phyloP scores from a whole-genome alignment of 2,888 invertebrate species.

The Blera fallax region DNA sequence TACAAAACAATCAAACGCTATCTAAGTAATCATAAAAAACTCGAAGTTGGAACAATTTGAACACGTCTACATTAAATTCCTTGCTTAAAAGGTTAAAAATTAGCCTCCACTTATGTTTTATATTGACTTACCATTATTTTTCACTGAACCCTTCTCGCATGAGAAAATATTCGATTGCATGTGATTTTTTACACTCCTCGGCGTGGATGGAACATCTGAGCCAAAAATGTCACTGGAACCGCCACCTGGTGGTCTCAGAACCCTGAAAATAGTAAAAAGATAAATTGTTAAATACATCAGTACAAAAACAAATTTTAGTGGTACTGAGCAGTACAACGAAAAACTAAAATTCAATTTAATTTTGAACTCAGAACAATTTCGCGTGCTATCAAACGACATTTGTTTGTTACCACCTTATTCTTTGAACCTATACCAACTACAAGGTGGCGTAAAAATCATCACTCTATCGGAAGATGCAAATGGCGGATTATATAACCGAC shows the following conservation, averaged over 20 bases:
- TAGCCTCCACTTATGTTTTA: not conserved
- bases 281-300: slow-evolving; percentile 14
- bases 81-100: slow-evolving; percentile 2
- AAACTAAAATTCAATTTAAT: slow-evolving; percentile 39
- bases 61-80: not conserved
- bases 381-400: not conserved
- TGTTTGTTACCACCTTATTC: not conserved
- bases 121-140: slow-evolving; percentile 79
- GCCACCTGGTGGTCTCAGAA: slow-evolving; percentile 85
- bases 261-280: slow-evolving; percentile 82
- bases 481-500: too few species aligned
- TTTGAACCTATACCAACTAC: not conserved
- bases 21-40: too few species aligned
- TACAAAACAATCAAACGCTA: too few species aligned
- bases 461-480: too few species aligned
- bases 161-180: slow-evolving; percentile 82
- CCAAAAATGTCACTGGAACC: slow-evolving; percentile 85
- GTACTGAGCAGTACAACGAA: slow-evolving; percentile 2
- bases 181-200: slow-evolving; percentile 81
- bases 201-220: slow-evolving; percentile 79
- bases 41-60: not conserved
- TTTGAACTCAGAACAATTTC: not conserved
- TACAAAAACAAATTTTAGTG: not conserved
- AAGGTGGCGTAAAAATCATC: too few species aligned
- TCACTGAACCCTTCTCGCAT: slow-evolving; percentile 79